These are phyloP conservation scores for Amphipyra berbera DNA, from an alignment of 2,888 invertebrate species.

Conservation along the genomic window DNA sequence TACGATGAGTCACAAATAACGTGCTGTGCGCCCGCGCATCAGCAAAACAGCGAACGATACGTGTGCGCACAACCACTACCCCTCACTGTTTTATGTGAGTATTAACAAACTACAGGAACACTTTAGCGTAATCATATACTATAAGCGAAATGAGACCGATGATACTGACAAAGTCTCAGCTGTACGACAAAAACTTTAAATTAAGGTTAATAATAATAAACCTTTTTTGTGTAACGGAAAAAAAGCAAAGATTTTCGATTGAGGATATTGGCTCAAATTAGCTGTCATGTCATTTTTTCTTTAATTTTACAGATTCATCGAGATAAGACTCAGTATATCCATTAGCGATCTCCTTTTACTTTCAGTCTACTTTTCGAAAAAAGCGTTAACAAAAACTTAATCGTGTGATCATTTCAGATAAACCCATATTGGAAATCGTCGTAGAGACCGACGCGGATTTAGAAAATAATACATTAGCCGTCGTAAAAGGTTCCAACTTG, in stretches of 20 bases:
- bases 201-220: too few species aligned
- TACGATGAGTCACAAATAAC: constrained; percentile 80
- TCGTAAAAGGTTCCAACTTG: constrained; percentile 76
- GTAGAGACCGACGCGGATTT: constrained; percentile 64
- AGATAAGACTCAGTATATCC: background rate
- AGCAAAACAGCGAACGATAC: constrained; percentile 63
- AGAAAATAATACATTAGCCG: constrained; percentile 72
- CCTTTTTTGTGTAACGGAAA: constrained; percentile 1
- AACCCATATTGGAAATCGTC: constrained; percentile 75
- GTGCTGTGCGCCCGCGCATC: constrained; percentile 80
- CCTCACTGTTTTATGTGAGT: constrained; percentile 80
- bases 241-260: constrained; percentile 1
- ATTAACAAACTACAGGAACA: constrained; percentile 13
- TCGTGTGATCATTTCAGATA: constrained; percentile 68
- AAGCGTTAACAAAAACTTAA: too few species aligned
- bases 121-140: too few species aligned
- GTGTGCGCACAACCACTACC: constrained; percentile 77
- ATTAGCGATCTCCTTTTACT: constrained; percentile 1
- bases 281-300: background rate
- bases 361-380: constrained; percentile 1
- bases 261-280: background rate
- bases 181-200: too few species aligned
- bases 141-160: too few species aligned
- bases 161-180: too few species aligned
- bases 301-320: background rate